Percentiles rank a stretch among this genome's conserved stretches.
These are phyloP conservation scores for Hiodon alosoides DNA, from an alignment of 2,113 vertebrate genomes.

Conservation along the genomic window DNA sequence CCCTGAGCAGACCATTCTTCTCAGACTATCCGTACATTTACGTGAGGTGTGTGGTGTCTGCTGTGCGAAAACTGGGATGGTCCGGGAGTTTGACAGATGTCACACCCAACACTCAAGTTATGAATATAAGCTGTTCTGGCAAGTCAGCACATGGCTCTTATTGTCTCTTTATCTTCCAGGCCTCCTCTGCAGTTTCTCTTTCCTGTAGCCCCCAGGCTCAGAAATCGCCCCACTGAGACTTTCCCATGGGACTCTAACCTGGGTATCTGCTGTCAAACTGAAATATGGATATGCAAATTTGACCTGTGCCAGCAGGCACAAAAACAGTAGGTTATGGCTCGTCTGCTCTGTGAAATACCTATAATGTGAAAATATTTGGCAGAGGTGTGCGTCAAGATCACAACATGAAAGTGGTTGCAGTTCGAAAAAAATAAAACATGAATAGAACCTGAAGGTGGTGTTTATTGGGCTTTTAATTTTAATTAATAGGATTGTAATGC, in stretches of 20 bases:
- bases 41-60: neutral
- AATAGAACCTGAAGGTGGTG: neutral
- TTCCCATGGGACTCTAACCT: constrained; percentile 66
- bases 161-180: constrained; percentile 1
- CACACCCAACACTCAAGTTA: constrained; percentile 5
- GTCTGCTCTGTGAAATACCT: neutral
- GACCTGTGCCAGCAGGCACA: constrained; percentile 17
- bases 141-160: neutral
- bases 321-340: constrained; percentile 4
- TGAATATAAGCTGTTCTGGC: constrained; percentile 4
- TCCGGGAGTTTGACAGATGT: neutral
- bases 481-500: neutral
- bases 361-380: constrained; percentile 2
- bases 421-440: neutral
- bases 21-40: too few relatives aligned
- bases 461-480: neutral
- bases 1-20: too few relatives aligned
- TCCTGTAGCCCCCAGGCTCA: constrained; percentile 62
- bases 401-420: too few relatives aligned
- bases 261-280: constrained; percentile 61
- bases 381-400: neutral
- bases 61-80: neutral
- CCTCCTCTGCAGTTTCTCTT: constrained; percentile 16
- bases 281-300: constrained; percentile 30
- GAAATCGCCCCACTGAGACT: constrained; percentile 57